These are phyloP conservation scores for Rhinolophus ferrumequinum DNA, from an alignment of 2,113 vertebrate genomes.

Conservation along the genomic window DNA sequence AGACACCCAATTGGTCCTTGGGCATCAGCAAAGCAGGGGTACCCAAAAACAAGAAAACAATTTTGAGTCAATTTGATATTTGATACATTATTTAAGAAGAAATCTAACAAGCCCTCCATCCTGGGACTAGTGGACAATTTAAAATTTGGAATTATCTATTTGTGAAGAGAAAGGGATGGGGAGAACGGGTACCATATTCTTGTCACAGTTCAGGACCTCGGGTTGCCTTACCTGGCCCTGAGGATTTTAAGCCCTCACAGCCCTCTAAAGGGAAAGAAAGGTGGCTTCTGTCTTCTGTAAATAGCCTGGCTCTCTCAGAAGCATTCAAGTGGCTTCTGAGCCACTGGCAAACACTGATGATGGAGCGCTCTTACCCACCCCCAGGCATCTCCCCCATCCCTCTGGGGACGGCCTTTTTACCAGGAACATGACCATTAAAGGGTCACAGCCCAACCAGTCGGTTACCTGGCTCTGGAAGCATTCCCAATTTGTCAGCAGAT, in stretches of 20 bases:
- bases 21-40: background rate
- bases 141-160: conserved; percentile 37
- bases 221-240: background rate
- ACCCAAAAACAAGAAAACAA: background rate
- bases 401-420: background rate
- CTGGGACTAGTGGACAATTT: background rate
- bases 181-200: background rate
- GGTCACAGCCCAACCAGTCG: background rate
- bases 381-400: background rate
- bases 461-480: background rate
- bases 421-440: background rate
- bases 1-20: background rate
- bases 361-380: background rate
- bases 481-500: background rate
- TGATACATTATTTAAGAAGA: background rate
- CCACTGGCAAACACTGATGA: conserved; percentile 6
- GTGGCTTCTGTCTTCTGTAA: conserved; percentile 21
- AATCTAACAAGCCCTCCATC: background rate
- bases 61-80: background rate
- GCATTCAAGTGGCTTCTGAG: background rate
- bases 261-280: background rate
- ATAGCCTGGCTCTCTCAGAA: conserved; percentile 12
- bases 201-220: conserved; percentile 27
- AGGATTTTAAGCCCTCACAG: background rate
- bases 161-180: background rate